Base-by-base conservation (phyloP, 2,113 vertebrate genomes). In the Mastomys coucha region DNA sequence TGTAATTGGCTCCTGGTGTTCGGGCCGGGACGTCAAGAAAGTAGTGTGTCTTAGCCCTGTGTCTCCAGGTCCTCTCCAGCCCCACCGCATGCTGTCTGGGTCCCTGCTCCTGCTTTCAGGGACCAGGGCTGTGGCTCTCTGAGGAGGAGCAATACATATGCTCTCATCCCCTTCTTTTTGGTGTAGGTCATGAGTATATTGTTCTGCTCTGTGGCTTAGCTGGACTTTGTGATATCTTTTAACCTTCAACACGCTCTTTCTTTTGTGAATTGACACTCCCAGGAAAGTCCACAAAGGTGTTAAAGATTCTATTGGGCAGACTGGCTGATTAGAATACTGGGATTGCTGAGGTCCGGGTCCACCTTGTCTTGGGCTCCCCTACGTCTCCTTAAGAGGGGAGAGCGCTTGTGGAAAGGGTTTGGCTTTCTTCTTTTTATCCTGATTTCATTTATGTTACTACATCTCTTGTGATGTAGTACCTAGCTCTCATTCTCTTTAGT, bases 1-100 rank as follows among this genome's bases (percentile, higher is more conserved):
- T 53, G 45, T 51, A 13, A 49, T 28, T 49, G 42, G 76, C 49
- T 51, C 51, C 16, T 78, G 49, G 16, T 78, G 49, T 51, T 53
- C 76, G 33, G 49, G 65, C 28, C 2, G 31, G 65, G 53, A 16
- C 1, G 6, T 36, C n/a, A 10, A 24, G 51, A 72, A 67, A 5
- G 17, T 42, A 36, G 77, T 10, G 17, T 56, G 17, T 56, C 31
- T 5, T 0, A 19, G n/a, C 31, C 49, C 26, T 5, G 2, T 1
- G 19, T 69, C 60, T 33, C 39, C 42, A 53, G 6, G 10, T 13
- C 8, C 45, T 65, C 17, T 80, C 80, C n/a, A 1, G 49, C 28
- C 53, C 36, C n/a, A 2, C 1, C 16, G 7, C 22, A 31, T 1
- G 0, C 36, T 7, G 0, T n/a, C 24, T 31, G 31, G 13, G 11